phyloP scores from a whole-genome alignment of 1,140 invertebrate genomes.

The Tetragonula clypearis region DNA sequence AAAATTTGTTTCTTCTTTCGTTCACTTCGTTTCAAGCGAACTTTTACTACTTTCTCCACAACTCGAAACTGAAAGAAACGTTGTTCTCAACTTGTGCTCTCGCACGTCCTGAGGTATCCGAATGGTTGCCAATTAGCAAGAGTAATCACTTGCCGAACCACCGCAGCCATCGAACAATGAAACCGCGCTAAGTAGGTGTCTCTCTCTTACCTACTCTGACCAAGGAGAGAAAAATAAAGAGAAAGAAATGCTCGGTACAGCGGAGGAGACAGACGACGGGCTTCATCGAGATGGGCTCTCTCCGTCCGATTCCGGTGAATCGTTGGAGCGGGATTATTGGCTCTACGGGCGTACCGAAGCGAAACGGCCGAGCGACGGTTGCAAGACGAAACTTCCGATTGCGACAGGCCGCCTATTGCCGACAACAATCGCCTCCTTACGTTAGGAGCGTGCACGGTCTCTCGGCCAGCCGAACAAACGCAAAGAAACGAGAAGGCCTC shows the following conservation, averaged over 20 bases:
- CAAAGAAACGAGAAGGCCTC: conserved; percentile 52
- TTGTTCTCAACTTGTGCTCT: neutral
- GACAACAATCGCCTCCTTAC: conserved; percentile 78
- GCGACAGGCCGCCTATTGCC: conserved; percentile 72
- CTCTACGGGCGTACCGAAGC: conserved; percentile 71
- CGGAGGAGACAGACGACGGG: neutral
- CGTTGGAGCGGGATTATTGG: conserved; percentile 64
- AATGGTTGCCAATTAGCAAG: neutral
- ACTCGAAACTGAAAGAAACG: too few relatives aligned
- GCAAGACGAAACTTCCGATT: conserved; percentile 81
- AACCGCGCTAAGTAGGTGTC: too few relatives aligned
- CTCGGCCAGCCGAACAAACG: conserved; percentile 63
- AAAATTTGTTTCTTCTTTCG: neutral
- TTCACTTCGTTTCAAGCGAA: too few relatives aligned
- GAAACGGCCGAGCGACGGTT: conserved; percentile 73
- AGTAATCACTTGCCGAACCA: neutral
- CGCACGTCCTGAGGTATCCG: too few relatives aligned
- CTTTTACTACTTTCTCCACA: too few relatives aligned
- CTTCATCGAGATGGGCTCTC: conserved; percentile 12
- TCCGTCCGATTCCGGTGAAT: conserved; percentile 50
- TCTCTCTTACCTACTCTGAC: too few relatives aligned
- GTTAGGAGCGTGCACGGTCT: conserved; percentile 67
- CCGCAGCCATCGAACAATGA: neutral
- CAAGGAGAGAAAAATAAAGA: neutral
- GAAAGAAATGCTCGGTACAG: neutral